Evolutionary conservation across 2,888 invertebrate genomes (phyloP).

Genomic region (Epinotia nisella): DNA sequence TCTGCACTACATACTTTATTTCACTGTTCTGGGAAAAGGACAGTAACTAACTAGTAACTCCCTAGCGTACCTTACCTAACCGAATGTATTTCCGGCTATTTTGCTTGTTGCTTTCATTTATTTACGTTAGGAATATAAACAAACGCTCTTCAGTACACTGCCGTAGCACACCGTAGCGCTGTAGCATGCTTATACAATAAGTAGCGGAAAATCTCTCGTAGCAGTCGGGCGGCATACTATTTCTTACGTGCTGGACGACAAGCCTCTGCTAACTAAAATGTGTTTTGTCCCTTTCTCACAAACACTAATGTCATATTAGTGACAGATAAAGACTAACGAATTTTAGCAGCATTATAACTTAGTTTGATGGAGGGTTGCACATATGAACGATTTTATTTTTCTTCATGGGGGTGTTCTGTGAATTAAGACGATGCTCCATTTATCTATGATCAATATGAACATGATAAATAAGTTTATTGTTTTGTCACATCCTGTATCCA

Average conservation of each 20-base stretch:
- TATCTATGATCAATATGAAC: background rate
- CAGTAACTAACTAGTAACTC: too few species aligned
- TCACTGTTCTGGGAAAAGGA: background rate
- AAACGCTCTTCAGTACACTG: too few species aligned
- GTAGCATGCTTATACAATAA: background rate
- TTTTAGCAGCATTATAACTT: too few species aligned
- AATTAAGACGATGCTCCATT: background rate
- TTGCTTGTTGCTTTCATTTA: too few species aligned
- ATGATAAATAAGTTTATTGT: background rate
- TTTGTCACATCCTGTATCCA: slow-evolving; percentile 45
- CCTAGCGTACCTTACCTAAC: too few species aligned
- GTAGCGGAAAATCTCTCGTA: background rate
- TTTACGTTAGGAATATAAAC: too few species aligned
- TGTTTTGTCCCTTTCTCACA: too few species aligned
- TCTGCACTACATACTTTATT: background rate
- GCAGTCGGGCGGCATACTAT: background rate
- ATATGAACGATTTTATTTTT: background rate
- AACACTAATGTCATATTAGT: too few species aligned
- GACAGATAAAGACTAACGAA: too few species aligned
- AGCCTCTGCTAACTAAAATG: too few species aligned
- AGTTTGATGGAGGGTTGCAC: background rate
- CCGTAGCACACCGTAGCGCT: background rate
- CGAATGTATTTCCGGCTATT: too few species aligned
- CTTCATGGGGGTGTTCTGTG: background rate
- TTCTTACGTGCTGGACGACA: too few species aligned